A percentile compares a stretch with the other conserved stretches of the same genome.
Evolutionary conservation across 2,888 invertebrate genomes (phyloP).

Genomic region (Drosophila pseudotalamancana): DNA sequence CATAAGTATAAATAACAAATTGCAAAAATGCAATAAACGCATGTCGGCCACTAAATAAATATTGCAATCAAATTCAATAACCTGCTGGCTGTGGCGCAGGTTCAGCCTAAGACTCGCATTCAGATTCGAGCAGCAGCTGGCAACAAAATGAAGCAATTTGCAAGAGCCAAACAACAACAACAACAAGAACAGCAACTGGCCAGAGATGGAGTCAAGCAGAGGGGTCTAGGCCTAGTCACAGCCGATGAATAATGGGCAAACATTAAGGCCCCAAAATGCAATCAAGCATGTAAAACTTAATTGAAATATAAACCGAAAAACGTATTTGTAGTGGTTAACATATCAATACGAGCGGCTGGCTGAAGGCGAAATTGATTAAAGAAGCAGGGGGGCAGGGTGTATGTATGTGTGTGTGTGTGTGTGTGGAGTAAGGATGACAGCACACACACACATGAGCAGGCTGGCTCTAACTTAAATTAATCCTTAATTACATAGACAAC

Average conservation of each 20-base stretch:
- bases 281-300: constrained; percentile 78
- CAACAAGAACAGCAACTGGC: constrained; percentile 5
- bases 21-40: constrained; percentile 58
- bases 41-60: constrained; percentile 61
- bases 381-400: constrained; percentile 13
- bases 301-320: constrained; percentile 76
- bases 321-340: constrained; percentile 72
- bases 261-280: constrained; percentile 72
- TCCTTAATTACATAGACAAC: constrained; percentile 83
- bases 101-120: background rate
- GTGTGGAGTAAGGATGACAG: no score
- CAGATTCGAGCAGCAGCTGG: constrained; percentile 16
- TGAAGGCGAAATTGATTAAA: constrained; percentile 45
- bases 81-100: constrained; percentile 51
- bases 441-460: constrained; percentile 1
- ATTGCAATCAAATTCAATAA: constrained; percentile 75
- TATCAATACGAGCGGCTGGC: constrained; percentile 54
- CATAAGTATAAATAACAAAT: constrained; percentile 61
- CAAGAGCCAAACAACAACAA: constrained; percentile 32
- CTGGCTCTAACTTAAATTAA: constrained; percentile 78
- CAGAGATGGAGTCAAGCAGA: constrained; percentile 11
- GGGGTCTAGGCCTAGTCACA: constrained; percentile 59
- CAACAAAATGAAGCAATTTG: constrained; percentile 70
- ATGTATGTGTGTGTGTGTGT: no score
- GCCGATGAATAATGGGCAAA: constrained; percentile 72